A percentile compares a stretch with the other conserved stretches of the same genome.
These are phyloP conservation scores for Xenus cinereus DNA, from an alignment of 2,113 vertebrate genomes.

Conservation along the genomic window DNA sequence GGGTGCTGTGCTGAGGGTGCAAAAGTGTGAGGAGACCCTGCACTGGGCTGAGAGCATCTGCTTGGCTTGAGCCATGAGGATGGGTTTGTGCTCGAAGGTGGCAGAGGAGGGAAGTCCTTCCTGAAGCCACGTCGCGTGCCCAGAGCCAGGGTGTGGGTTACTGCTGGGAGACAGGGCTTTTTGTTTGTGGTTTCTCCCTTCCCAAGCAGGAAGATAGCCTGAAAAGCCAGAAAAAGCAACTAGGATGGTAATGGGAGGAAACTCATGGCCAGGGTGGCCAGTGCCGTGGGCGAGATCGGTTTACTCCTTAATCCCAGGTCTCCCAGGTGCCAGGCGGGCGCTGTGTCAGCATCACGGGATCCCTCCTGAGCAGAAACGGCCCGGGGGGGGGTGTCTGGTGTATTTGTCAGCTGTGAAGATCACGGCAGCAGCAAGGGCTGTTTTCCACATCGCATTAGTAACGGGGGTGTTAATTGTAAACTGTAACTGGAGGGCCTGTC, in stretches of 20 bases:
- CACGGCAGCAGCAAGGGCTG: not conserved
- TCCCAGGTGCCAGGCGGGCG: not conserved
- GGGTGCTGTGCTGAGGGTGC: not conserved
- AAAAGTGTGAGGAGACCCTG: not conserved
- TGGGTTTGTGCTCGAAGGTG: not conserved
- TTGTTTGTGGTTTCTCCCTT: not conserved
- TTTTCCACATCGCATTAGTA: not conserved
- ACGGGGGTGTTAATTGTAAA: not conserved
- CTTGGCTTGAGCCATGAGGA: not conserved
- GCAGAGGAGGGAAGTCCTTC: not conserved
- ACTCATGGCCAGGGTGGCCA: not conserved
- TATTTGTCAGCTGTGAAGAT: not conserved
- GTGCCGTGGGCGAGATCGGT: not conserved
- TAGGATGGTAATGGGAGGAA: not conserved
- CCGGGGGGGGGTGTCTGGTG: not conserved
- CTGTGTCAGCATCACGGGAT: not conserved
- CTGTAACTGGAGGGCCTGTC: not conserved
- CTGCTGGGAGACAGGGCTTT: not conserved
- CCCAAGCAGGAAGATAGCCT: not conserved
- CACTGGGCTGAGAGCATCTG: not conserved
- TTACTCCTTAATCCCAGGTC: not conserved
- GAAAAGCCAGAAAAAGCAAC: not conserved
- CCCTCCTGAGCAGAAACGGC: not conserved
- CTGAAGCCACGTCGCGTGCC: rapidly evolving
- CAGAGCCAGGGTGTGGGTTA: not conserved